Percentiles rank a stretch among this genome's conserved stretches.
phyloP scores from a whole-genome alignment of 2,797 vertebrate genomes.

The Esox masquinongy region DNA sequence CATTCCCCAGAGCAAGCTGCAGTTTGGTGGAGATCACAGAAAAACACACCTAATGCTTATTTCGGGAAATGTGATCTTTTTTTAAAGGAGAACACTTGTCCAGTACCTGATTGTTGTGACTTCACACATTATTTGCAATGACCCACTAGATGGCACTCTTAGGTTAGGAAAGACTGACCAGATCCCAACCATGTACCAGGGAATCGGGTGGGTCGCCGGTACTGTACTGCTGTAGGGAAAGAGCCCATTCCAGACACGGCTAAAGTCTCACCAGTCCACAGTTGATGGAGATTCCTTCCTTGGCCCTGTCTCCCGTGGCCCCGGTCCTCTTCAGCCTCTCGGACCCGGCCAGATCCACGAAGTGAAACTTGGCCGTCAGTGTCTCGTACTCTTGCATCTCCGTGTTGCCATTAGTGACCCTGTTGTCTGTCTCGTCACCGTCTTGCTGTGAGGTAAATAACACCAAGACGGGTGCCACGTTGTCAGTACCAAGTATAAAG shows the following conservation, averaged over 20 bases:
- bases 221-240: background rate
- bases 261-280: slow-evolving; percentile 87
- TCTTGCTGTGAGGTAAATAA: slow-evolving; percentile 74
- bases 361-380: slow-evolving; percentile 89
- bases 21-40: background rate
- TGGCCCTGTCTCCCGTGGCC: slow-evolving; percentile 91
- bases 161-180: background rate
- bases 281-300: slow-evolving; percentile 97
- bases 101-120: background rate
- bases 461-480: background rate
- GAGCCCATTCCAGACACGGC: background rate
- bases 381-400: slow-evolving; percentile 93
- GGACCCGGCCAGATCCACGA: slow-evolving; percentile 82
- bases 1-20: slow-evolving; percentile 93
- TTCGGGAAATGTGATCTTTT: background rate
- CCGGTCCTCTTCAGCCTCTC: slow-evolving; percentile 93
- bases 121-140: background rate
- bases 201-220: background rate
- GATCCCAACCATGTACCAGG: too few species aligned
- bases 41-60: background rate
- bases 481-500: background rate
- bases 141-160: slow-evolving; percentile 59
- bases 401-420: slow-evolving; percentile 84
- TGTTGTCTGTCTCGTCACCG: slow-evolving; percentile 83
- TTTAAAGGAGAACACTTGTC: background rate